These are phyloP conservation scores for Sphaerodactylus townsendi DNA, from an alignment of 2,113 vertebrate genomes.

Conservation along the genomic window DNA sequence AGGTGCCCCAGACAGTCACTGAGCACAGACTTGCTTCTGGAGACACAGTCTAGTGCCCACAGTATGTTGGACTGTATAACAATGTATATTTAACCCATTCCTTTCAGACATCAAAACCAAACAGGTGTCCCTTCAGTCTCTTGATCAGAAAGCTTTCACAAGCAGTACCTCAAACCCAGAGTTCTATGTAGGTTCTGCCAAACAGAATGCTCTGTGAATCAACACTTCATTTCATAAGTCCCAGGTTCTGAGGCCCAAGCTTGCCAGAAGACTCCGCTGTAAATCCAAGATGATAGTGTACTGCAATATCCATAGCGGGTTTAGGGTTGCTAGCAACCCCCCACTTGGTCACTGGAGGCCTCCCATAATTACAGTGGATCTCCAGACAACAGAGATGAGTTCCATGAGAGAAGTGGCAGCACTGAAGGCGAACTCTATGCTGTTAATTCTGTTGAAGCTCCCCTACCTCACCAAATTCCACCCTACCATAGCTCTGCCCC, in stretches of 20 bases:
- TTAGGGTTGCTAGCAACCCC: no score
- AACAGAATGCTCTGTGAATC: background rate
- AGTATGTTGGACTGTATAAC: slow-evolving; percentile 14
- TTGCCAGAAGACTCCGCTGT: background rate
- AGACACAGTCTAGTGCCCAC: slow-evolving; percentile 15
- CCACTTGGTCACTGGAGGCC: no score
- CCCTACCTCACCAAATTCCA: no score
- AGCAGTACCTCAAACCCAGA: background rate
- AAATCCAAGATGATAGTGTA: no score
- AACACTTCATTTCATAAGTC: background rate
- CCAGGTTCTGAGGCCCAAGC: background rate
- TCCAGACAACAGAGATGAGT: no score
- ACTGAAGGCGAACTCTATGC: no score
- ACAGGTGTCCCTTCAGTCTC: background rate
- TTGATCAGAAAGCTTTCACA: background rate
- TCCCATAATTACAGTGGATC: no score
- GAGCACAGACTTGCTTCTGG: slow-evolving; percentile 34
- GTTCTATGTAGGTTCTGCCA: background rate
- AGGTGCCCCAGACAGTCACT: slow-evolving; percentile 32
- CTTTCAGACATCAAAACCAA: slow-evolving; percentile 23
- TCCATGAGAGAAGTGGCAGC: no score
- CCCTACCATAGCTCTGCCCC: no score
- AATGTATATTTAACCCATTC: slow-evolving; percentile 5
- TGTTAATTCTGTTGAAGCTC: no score
- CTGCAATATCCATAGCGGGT: no score